These are phyloP conservation scores for Uria lomvia DNA, from an alignment of 2,113 vertebrate genomes.

Conservation along the genomic window DNA sequence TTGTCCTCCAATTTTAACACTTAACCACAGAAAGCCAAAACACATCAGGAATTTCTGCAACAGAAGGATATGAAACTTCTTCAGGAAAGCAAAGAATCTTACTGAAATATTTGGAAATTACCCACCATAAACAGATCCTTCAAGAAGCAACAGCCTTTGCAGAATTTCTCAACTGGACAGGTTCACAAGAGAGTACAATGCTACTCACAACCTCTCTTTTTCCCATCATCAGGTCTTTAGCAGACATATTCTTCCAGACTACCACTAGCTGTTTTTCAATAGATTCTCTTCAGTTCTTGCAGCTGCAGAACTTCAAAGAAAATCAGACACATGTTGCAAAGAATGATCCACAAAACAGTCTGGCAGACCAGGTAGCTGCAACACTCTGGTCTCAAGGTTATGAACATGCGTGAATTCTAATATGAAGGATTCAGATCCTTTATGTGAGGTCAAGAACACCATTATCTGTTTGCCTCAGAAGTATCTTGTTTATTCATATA, in stretches of 20 bases:
- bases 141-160: not conserved
- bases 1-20: not conserved
- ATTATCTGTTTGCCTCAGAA: not conserved
- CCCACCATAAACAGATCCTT: not conserved
- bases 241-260: not conserved
- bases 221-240: not conserved
- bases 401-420: not conserved
- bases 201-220: not conserved
- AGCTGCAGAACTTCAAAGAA: not conserved
- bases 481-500: not conserved
- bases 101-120: not conserved
- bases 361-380: not conserved
- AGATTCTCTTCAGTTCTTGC: not conserved
- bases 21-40: not conserved
- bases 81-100: not conserved
- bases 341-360: not conserved
- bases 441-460: not conserved
- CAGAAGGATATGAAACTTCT: not conserved
- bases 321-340: not conserved
- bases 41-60: not conserved
- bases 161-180: not conserved
- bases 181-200: not conserved
- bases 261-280: not conserved
- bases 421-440: not conserved
- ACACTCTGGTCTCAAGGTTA: not conserved